These are phyloP conservation scores for Platyura marginata DNA, from an alignment of 1,140 invertebrate species.

Conservation along the genomic window DNA sequence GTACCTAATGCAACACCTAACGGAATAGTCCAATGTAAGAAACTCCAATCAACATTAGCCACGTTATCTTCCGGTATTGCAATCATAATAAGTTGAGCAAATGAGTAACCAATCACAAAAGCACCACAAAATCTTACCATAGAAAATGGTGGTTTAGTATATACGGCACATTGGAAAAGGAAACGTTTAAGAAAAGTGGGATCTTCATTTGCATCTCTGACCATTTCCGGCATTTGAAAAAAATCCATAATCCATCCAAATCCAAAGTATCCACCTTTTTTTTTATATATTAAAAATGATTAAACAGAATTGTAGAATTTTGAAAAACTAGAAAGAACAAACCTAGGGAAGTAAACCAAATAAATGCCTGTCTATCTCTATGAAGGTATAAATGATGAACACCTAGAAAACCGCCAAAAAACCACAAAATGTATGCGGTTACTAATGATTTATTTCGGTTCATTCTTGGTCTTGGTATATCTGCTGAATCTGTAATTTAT, in stretches of 20 bases:
- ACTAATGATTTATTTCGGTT: conserved; percentile 62
- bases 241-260: conserved; percentile 74
- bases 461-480: too few species aligned
- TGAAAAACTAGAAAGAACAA: conserved; percentile 26
- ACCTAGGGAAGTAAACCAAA: too few species aligned
- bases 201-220: conserved; percentile 70
- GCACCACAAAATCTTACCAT: conserved; percentile 55
- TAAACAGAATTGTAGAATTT: not conserved
- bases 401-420: conserved; percentile 71
- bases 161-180: conserved; percentile 35
- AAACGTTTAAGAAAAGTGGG: conserved; percentile 45
- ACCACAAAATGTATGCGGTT: conserved; percentile 64
- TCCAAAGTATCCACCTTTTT: conserved; percentile 64
- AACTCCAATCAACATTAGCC: conserved; percentile 44
- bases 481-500: too few species aligned
- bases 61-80: conserved; percentile 63
- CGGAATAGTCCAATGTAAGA: conserved; percentile 51
- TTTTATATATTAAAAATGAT: not conserved
- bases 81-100: conserved; percentile 50
- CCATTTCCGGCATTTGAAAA: conserved; percentile 70
- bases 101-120: conserved; percentile 59
- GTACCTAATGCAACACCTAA: conserved; percentile 52
- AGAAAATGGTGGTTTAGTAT: conserved; percentile 61
- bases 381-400: conserved; percentile 81
- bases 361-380: conserved; percentile 75